Conservation (phyloP, 1,140 invertebrate genomes). For the Drosophila mojavensis region DNA sequence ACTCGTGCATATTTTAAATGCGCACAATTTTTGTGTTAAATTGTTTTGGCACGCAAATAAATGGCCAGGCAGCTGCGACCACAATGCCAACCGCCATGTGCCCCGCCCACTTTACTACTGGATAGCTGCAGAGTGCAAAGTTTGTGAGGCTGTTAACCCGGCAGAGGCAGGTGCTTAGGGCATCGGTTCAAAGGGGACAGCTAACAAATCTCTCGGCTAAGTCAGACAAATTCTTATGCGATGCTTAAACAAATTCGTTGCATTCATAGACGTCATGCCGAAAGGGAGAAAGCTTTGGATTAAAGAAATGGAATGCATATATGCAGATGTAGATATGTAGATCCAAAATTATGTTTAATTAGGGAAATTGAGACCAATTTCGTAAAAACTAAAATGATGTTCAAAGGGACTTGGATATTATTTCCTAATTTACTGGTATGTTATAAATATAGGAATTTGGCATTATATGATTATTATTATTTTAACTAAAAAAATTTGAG, state of each 20-base stretch:
- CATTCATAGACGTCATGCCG: not conserved
- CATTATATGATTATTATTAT: no score
- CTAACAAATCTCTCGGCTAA: slow-evolving; percentile 70
- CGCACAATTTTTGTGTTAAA: slow-evolving; percentile 80
- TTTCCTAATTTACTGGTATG: no score
- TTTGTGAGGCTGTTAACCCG: slow-evolving; percentile 69
- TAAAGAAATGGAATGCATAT: not conserved
- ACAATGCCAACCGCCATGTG: slow-evolving; percentile 2
- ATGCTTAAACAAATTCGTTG: not conserved
- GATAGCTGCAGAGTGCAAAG: slow-evolving; percentile 52
- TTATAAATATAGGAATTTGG: no score
- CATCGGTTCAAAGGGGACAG: slow-evolving; percentile 55
- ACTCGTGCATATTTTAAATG: slow-evolving; percentile 79
- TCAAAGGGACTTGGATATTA: no score
- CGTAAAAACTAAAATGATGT: no score
- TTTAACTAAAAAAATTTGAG: no score
- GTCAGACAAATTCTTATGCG: slow-evolving; percentile 60
- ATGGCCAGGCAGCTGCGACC: slow-evolving; percentile 67
- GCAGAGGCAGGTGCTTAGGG: slow-evolving; percentile 27
- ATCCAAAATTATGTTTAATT: no score
- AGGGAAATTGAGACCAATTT: no score
- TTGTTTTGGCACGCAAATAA: slow-evolving; percentile 83
- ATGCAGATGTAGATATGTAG: no score
- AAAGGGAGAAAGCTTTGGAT: not conserved
- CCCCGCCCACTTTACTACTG: not conserved